Conservation (phyloP, 2,797 vertebrate genomes). For the Enteromius mattozi region DNA sequence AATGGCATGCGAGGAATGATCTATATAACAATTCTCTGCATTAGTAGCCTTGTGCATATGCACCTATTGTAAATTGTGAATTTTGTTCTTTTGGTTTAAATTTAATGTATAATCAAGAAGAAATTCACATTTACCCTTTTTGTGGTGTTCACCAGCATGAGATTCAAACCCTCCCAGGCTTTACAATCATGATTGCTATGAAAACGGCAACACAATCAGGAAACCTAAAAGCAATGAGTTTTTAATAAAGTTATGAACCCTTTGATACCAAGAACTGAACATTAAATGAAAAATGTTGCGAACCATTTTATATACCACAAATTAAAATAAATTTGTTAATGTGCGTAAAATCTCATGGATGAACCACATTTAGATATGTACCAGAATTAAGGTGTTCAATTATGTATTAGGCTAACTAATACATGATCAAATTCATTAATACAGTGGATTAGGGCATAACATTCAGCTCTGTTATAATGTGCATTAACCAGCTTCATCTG, state of each 20-base stretch:
- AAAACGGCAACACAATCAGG: not conserved
- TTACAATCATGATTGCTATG: not conserved
- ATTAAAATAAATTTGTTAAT: not conserved
- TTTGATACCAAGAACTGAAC: not conserved
- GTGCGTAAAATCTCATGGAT: not conserved
- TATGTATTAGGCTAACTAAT: not conserved
- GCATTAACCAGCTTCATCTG: slow-evolving; percentile 12
- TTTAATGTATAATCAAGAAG: not conserved
- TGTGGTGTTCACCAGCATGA: not conserved
- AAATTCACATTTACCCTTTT: not conserved
- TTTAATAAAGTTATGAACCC: not conserved
- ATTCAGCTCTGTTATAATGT: slow-evolving; percentile 37
- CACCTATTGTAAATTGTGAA: not conserved
- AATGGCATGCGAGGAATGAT: not conserved
- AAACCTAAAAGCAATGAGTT: not conserved
- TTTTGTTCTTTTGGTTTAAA: not conserved
- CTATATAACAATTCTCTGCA: not conserved
- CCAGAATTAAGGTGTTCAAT: slow-evolving; percentile 1
- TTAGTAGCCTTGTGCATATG: not conserved
- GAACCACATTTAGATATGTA: not conserved
- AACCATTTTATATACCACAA: not conserved
- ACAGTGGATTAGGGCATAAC: slow-evolving; percentile 4
- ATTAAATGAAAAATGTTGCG: not conserved
- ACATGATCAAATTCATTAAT: slow-evolving; percentile 22
- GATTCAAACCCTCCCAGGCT: not conserved